Percentiles rank a stretch among this genome's conserved stretches.
Evolutionary conservation across 2,113 vertebrate species (phyloP).

Genomic region (Pica pica): DNA sequence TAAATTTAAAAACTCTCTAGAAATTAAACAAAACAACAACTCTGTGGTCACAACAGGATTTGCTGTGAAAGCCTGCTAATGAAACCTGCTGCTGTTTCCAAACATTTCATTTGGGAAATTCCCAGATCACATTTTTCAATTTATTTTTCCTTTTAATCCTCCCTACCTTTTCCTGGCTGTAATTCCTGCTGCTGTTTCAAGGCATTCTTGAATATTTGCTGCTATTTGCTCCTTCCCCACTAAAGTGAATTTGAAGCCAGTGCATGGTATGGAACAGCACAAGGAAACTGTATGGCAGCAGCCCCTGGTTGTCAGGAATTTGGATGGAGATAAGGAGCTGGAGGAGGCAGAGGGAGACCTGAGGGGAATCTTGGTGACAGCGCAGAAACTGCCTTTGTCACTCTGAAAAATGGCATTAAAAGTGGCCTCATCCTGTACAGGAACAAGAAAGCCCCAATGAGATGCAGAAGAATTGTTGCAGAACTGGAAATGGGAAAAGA

Average conservation of each 20-base stretch:
- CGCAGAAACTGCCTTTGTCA: background rate
- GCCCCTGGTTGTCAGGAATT: background rate
- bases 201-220: background rate
- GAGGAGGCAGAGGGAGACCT: background rate
- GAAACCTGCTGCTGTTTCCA: background rate
- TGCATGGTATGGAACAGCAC: background rate
- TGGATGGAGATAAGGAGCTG: background rate
- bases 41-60: background rate
- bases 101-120: background rate
- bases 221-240: background rate
- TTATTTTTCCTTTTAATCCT: background rate
- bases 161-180: background rate
- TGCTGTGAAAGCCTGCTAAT: background rate
- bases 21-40: background rate
- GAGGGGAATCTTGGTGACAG: background rate
- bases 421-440: background rate
- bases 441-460: rapidly evolving
- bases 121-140: background rate
- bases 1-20: background rate
- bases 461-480: background rate
- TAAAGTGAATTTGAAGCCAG: background rate
- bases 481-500: background rate
- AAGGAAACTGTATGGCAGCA: background rate
- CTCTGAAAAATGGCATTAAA: background rate
- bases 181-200: background rate